These are phyloP conservation scores for Hemicrepidius hirtus DNA, from an alignment of 2,888 invertebrate species.

Conservation along the genomic window DNA sequence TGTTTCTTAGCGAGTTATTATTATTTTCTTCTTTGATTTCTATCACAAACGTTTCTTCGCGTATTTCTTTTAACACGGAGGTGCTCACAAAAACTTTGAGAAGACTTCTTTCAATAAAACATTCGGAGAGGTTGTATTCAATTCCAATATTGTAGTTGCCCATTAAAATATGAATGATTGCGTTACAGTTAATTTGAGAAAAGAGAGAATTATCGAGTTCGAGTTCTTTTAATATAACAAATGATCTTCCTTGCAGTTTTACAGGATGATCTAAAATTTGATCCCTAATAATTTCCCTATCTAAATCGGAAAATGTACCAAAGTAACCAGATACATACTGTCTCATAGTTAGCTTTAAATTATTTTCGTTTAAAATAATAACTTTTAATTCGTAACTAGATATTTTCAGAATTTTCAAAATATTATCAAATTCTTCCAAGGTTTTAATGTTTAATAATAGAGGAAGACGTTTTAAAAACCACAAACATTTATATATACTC, in stretches of 20 bases:
- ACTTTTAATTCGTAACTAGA: neutral
- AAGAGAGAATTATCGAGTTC: neutral
- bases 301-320: neutral
- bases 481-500: neutral
- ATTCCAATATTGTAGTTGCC: conserved; percentile 4
- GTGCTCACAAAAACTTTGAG: neutral
- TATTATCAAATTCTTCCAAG: neutral
- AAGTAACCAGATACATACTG: neutral
- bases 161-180: conserved; percentile 10
- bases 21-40: too few species aligned
- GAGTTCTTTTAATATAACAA: too few species aligned
- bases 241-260: conserved; percentile 4
- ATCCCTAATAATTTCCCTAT: neutral
- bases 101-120: neutral
- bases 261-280: neutral
- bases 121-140: neutral
- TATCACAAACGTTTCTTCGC: too few species aligned
- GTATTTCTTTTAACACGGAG: neutral
- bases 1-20: too few species aligned
- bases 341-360: neutral
- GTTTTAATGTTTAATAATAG: neutral
- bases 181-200: neutral
- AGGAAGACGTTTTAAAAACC: neutral
- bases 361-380: neutral
- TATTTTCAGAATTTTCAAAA: conserved; percentile 9